Base-by-base conservation (phyloP, 2,797 vertebrate species). In the Thaleichthys pacificus region DNA sequence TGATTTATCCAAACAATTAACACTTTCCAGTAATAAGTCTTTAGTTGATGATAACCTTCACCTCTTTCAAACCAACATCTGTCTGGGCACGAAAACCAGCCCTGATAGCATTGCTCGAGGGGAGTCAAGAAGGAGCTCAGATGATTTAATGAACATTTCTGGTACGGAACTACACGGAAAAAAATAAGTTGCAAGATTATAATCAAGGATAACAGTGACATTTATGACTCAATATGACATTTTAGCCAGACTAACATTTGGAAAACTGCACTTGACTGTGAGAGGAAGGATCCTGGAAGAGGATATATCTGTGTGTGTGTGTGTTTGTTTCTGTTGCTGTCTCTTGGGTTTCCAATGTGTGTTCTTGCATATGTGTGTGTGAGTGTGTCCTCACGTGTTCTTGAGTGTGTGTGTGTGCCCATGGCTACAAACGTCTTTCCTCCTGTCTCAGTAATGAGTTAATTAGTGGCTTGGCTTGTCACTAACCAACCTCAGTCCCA, bases 391-490 rank as follows among this genome's bases (percentile, higher is more conserved):
- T 35, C 22, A 24, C 4, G n/a, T 21, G n/a, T 19, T 21, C 22
- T 2, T 22, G 57, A n/a, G 57, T 60, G 19, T 26, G 11, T 30
- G 9, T 30, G 9, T 69, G 73, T 60, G 54, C 64, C 42, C 38
- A 28, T 69, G 63, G 62, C 58, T 74, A 24, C 49, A n/a, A 62
- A 49, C 66, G 70, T 66, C 38, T 35, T 42, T 75, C 65, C 61
- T 79, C 61, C 66, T 61, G 67, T 71, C 73, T 74, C 42, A 70
- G 81, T 82, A 77, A 80, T 75, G 74, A 76, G 73, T 81, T 84
- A 80, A 84, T 83, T 80, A 79, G 72, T 71, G 69, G 70, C 60
- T 75, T 76, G 66, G 74, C 69, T 76, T 70, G n/a, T 81, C 69
- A 76, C 75, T 70, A 74, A 82, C 72, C 71, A 77, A 76, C 24